A percentile compares a stretch with the other conserved stretches of the same genome.
These are phyloP conservation scores for Todiramphus chloris DNA, from an alignment of 2,113 vertebrate species.

Conservation along the genomic window DNA sequence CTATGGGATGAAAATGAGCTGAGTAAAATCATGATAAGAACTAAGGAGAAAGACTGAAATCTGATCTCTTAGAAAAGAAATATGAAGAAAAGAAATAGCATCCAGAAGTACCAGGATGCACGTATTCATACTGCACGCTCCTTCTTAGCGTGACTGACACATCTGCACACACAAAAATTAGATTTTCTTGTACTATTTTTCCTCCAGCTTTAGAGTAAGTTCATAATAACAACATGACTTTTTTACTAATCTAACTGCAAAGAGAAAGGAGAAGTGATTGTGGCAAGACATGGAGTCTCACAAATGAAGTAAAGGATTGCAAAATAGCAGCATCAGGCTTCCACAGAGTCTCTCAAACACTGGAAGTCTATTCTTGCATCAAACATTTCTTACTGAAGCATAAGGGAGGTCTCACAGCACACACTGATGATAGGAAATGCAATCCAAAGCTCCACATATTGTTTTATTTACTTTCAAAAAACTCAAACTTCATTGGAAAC, in stretches of 20 bases:
- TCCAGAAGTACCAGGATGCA: neutral
- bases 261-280: neutral
- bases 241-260: neutral
- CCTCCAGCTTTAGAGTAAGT: neutral
- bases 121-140: neutral
- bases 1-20: neutral
- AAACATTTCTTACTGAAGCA: neutral
- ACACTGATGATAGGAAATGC: neutral
- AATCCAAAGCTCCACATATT: conserved; percentile 15
- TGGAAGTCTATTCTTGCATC: neutral
- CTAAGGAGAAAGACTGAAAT: neutral
- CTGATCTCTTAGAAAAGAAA: neutral
- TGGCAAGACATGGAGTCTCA: neutral
- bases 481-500: neutral
- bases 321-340: neutral
- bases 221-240: neutral
- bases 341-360: neutral
- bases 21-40: neutral
- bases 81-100: neutral
- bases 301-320: neutral
- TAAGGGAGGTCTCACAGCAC: neutral
- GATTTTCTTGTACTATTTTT: neutral
- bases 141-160: neutral
- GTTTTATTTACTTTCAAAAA: conserved; percentile 19
- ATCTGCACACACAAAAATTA: neutral